Base-by-base conservation (phyloP, 2,113 vertebrate species). In the Solea senegalensis region DNA sequence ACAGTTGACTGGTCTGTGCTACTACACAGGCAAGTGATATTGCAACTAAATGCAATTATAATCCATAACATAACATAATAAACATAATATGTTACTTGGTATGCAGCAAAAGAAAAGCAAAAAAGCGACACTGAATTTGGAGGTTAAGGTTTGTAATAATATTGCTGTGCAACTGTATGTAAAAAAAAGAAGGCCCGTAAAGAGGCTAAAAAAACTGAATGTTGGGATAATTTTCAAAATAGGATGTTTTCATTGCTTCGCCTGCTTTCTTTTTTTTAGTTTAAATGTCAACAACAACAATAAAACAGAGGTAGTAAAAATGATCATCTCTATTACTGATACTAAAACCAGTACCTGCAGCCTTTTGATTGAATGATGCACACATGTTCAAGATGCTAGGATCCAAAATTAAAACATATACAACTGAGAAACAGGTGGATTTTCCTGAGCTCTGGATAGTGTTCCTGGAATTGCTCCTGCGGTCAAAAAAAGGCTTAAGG, bases 271-370 rank as follows among this genome's bases (percentile, higher is more conserved):
- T 46, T 28, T 46, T 28, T 39, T 3, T 44, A 5, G 9, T 48
- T 59, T 67, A 14, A 46, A 68, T 28, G n/a, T 62, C 43, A 73
- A 48, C 8, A 1, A 28, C 13, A 53, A 28, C 13, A 53, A 51
- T 14, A 59, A 12, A 58, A 41, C 3, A 12, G 5, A 6, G 34
- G 34, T 34, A 34, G 13, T 16, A 2, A 5, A 50, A 43, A 60
- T 49, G 14, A 0, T 50, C 12, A 9, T 27, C 3, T 54, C 45
- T 27, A 44, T 50, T 5, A 58, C 12, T 34, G 13, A 50, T 4
- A 21, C 2, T 15, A n/a, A 34, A 45, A 49, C 7, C 14, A 43
- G 46, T 48, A 11, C 9, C 7, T 43, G 4, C 12, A 46, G 28
- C 49, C 57, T 16, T 44, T 62, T 59, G 1, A 49, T 48, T 52